phyloP scores from a whole-genome alignment of 2,888 invertebrate species.

The Andrena minutula region DNA sequence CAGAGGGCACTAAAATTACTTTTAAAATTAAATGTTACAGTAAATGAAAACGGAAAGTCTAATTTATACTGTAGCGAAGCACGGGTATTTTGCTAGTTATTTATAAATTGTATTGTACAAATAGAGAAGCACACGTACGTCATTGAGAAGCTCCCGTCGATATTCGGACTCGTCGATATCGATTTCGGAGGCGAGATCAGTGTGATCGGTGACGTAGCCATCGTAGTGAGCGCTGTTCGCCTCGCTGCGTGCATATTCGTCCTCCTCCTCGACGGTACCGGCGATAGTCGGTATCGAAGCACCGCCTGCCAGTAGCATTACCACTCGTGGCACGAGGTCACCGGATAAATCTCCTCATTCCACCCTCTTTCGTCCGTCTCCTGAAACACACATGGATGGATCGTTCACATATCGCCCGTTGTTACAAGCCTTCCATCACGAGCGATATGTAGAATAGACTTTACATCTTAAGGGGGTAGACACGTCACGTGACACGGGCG shows the following conservation, averaged over 20 bases:
- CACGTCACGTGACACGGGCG: no score
- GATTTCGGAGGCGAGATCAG: constrained; percentile 91
- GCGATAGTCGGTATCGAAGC: constrained; percentile 83
- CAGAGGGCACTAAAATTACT: background rate
- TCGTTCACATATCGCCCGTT: background rate
- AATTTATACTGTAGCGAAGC: no score
- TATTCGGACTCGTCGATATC: constrained; percentile 91
- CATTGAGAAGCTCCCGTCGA: constrained; percentile 91
- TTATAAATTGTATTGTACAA: background rate
- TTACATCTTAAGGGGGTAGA: no score
- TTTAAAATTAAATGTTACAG: background rate
- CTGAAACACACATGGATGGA: constrained; percentile 52
- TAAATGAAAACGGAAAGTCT: background rate
- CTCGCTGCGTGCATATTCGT: constrained; percentile 81
- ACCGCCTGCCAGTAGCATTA: constrained; percentile 82
- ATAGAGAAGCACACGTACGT: constrained; percentile 87
- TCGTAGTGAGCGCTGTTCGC: constrained; percentile 82
- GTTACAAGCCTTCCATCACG: background rate
- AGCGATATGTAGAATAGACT: no score
- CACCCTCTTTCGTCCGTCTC: constrained; percentile 59
- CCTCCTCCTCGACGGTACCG: constrained; percentile 82
- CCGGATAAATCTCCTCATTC: constrained; percentile 74
- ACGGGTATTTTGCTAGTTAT: no score
- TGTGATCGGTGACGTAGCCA: constrained; percentile 92
- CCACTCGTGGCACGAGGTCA: constrained; percentile 74